phyloP scores from a whole-genome alignment of 2,888 invertebrate species.

The Archips xylosteana region DNA sequence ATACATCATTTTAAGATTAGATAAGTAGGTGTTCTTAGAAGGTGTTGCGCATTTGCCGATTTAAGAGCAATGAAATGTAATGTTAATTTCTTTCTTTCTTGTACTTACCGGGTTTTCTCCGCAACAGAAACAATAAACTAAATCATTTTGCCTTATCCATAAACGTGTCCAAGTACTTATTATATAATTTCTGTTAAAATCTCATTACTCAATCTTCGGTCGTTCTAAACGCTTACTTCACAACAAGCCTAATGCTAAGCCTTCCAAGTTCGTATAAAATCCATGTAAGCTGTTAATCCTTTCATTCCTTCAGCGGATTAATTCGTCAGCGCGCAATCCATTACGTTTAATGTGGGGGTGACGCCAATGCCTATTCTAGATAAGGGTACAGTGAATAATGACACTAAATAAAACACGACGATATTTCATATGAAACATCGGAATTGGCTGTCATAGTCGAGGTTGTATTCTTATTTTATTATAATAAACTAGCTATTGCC shows the following conservation, averaged over 20 bases:
- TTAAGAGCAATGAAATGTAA: no score
- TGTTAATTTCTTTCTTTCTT: no score
- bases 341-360: constrained; percentile 26
- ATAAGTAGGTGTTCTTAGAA: no score
- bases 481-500: no score
- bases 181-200: no score
- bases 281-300: constrained; percentile 53
- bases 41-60: no score
- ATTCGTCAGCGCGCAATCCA: constrained; percentile 56
- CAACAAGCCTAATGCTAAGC: neutral
- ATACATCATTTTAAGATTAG: no score
- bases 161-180: no score
- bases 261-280: constrained; percentile 35
- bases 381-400: neutral
- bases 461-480: no score
- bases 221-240: neutral
- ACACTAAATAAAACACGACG: neutral
- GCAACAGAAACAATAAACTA: no score
- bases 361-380: neutral
- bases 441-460: neutral
- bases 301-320: constrained; percentile 54
- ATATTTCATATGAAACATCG: neutral
- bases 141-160: no score
- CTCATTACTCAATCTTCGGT: neutral
- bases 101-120: no score